Evolutionary conservation across 2,888 invertebrate genomes (phyloP).

Genomic region (Hemaris fuciformis): DNA sequence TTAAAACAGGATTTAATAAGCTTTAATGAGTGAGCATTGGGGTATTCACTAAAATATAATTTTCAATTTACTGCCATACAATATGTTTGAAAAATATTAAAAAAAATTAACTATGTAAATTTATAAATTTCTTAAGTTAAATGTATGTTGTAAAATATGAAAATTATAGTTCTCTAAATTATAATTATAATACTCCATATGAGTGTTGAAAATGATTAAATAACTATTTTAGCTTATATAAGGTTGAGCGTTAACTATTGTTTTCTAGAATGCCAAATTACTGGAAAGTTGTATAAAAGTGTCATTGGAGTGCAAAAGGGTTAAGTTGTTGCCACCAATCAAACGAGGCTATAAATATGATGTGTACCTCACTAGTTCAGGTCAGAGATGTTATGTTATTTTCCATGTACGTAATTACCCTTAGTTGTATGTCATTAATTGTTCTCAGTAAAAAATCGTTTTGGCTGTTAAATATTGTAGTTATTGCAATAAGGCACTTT

Average conservation of each 20-base stretch:
- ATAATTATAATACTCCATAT: no score
- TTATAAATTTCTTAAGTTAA: background rate
- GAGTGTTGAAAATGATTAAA: background rate
- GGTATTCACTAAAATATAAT: background rate
- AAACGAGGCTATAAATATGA: conserved; percentile 91
- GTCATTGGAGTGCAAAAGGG: conserved; percentile 87
- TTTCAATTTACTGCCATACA: no score
- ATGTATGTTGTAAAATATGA: no score
- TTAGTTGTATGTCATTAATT: background rate
- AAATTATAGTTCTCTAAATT: no score
- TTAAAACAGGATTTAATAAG: background rate
- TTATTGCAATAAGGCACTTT: background rate
- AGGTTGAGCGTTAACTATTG: conserved; percentile 62
- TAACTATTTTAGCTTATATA: conserved; percentile 18
- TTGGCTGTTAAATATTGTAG: background rate
- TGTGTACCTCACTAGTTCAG: conserved; percentile 93
- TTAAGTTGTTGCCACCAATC: conserved; percentile 90
- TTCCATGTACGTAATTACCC: conserved; percentile 14
- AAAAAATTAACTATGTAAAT: no score
- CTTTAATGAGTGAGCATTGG: background rate
- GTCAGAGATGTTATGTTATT: conserved; percentile 76
- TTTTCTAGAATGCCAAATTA: conserved; percentile 85
- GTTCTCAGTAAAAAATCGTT: background rate
- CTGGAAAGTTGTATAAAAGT: conserved; percentile 88
- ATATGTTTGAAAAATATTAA: no score